phyloP scores from a whole-genome alignment of 2,113 vertebrate species.

The Hippocampus comes region DNA sequence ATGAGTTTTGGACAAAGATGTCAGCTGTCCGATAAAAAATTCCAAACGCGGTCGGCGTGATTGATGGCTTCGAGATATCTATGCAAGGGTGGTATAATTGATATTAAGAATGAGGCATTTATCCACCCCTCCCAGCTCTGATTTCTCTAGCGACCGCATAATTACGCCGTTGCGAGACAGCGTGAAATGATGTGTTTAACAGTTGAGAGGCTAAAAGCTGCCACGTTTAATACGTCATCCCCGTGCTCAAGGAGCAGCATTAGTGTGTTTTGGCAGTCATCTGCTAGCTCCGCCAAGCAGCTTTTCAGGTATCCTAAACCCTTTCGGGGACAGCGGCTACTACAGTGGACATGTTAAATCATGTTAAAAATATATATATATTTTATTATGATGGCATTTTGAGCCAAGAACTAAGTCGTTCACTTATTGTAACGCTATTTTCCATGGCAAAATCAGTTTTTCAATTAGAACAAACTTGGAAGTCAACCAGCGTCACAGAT shows the following conservation, averaged over 20 bases:
- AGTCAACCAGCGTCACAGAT: too few relatives aligned
- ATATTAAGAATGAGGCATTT: constrained; percentile 21
- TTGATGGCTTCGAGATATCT: constrained; percentile 20
- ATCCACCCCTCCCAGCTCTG: not conserved
- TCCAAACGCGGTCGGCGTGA: constrained; percentile 1
- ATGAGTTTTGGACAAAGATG: constrained; percentile 40
- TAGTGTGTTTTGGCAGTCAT: not conserved
- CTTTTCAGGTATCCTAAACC: too few relatives aligned
- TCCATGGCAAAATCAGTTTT: too few relatives aligned
- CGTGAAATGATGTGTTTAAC: constrained; percentile 38
- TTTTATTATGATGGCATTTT: too few relatives aligned
- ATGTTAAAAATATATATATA: too few relatives aligned
- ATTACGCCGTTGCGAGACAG: constrained; percentile 26
- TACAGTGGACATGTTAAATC: too few relatives aligned
- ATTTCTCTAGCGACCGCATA: constrained; percentile 24
- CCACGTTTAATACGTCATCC: constrained; percentile 17
- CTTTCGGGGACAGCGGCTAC: too few relatives aligned
- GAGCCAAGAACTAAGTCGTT: too few relatives aligned
- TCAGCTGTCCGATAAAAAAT: constrained; percentile 39
- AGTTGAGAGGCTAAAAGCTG: constrained; percentile 33
- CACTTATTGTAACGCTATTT: too few relatives aligned
- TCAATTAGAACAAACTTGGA: too few relatives aligned
- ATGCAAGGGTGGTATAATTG: constrained; percentile 31
- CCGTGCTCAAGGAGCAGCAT: constrained; percentile 7
- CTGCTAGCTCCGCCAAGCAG: not conserved